Base-by-base conservation (phyloP, 53 echinoderm and acorn worm genomes). In the Echinarachnius parma region DNA sequence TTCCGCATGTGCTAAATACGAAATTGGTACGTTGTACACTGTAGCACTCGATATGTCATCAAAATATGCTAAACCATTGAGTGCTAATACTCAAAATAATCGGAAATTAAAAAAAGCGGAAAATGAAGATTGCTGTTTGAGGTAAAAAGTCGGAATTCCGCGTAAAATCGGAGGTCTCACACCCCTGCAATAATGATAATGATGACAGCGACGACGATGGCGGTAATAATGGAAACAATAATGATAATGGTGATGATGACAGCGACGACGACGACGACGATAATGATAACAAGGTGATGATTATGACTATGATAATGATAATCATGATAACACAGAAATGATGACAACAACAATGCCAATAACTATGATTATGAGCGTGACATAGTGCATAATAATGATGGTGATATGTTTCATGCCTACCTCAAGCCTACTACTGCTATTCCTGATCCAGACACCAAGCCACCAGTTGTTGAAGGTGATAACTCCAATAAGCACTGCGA, bases 391-490 rank as follows among this genome's bases (percentile, higher is more conserved):
- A 13, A 13, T 39, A 13, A 39, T 39, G 7, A 13, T 39, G 39
- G 39, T 9, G 13, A 39, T 39, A 9, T 7, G 13, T 9, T 39
- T 25, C 56, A 34, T 34, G 9, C 39, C 81, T 63, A 81, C 81
- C 29, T 21, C 37, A 5, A 53, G 34, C 20, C 45, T 62, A 37
- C n/a, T n/a, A n/a, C 63, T 45, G 28, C 65, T 65, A 28, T 24
- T 65, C 46, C 18, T 59, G 18, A 93, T 78, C 94, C 94, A 93
- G 23, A 75, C 62, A 9, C 74, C 79, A 9, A 93, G 81, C 94
- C 94, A 93, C 81, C 81, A 89, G 84, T 80, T 89, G 79, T 89
- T 93, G 68, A 89, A 86, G 30, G 85, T 82, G 16, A 90, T 60
- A 16, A 24, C 83, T 47, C 83, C 72, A 70, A 84, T 78, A 16